phyloP scores from a whole-genome alignment of 2,797 vertebrate species.

The Stomatorhinus walkeri region DNA sequence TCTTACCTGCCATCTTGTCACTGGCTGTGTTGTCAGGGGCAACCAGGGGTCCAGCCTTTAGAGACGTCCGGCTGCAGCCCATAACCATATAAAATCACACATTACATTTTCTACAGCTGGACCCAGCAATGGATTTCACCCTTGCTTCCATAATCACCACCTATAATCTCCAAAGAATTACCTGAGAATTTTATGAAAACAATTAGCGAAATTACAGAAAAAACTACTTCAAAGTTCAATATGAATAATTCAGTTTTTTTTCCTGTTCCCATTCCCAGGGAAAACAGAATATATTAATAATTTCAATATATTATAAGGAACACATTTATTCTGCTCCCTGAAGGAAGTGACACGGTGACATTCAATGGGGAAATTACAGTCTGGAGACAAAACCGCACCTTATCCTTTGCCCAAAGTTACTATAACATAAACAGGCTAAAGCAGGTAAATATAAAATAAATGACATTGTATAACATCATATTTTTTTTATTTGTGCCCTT shows the following conservation, averaged over 20 bases:
- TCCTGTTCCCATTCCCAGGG: not conserved
- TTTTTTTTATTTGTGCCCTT: not conserved
- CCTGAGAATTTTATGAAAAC: not conserved
- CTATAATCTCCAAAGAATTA: not conserved
- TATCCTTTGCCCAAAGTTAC: not conserved
- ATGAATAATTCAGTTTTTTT: not conserved
- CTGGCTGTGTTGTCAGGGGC: not conserved
- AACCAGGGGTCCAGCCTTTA: not conserved
- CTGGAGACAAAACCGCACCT: not conserved
- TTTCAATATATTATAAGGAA: constrained; percentile 4
- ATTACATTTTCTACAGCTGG: not conserved
- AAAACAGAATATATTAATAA: constrained; percentile 4
- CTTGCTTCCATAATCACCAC: not conserved
- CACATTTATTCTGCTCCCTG: constrained; percentile 12
- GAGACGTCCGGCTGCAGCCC: not conserved
- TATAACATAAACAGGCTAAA: not conserved
- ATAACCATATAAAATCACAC: not conserved
- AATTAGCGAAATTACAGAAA: not conserved
- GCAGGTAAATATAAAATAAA: not conserved
- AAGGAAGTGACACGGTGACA: not conserved
- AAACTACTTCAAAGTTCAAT: not conserved
- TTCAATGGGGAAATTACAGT: constrained; percentile 8
- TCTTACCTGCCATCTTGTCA: not conserved
- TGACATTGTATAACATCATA: not conserved
- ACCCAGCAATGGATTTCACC: not conserved